phyloP scores from a whole-genome alignment of 1,140 invertebrate species.

The Steinernema feltiae region DNA sequence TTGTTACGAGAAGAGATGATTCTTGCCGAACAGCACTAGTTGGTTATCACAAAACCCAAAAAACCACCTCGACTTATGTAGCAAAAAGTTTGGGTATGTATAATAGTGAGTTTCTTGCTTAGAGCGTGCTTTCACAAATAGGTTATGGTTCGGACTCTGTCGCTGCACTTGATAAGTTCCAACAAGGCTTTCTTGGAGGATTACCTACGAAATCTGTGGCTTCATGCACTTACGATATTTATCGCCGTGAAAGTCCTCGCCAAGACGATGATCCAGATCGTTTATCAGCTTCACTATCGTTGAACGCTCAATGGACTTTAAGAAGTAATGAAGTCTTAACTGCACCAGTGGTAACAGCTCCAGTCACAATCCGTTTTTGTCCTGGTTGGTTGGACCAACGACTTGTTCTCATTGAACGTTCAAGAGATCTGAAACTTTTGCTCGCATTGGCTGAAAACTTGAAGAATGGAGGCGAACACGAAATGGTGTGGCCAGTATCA shows the following conservation, averaged over 20 bases:
- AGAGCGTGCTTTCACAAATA: too few relatives aligned
- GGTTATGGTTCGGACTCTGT: background rate
- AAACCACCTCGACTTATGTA: background rate
- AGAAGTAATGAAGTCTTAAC: constrained; percentile 12
- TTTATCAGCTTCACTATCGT: background rate
- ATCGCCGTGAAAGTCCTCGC: background rate
- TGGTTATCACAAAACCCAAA: background rate
- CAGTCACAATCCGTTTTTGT: constrained; percentile 7
- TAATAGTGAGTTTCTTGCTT: constrained; percentile 14
- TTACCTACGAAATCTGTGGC: background rate
- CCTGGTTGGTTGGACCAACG: constrained; percentile 20
- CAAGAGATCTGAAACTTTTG: background rate
- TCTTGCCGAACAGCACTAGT: background rate
- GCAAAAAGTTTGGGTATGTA: constrained; percentile 11
- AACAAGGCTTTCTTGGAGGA: background rate
- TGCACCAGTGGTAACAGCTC: constrained; percentile 5
- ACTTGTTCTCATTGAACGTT: background rate
- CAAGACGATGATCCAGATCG: background rate
- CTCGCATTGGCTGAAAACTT: constrained; percentile 10
- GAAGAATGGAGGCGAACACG: background rate
- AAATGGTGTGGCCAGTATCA: constrained; percentile 21
- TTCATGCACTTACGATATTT: background rate
- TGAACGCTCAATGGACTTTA: background rate
- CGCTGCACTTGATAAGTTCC: background rate
- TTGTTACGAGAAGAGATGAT: background rate